A percentile compares a stretch with the other conserved stretches of the same genome.
Conservation (phyloP, 2,797 vertebrate species). For the Vultur gryphus region DNA sequence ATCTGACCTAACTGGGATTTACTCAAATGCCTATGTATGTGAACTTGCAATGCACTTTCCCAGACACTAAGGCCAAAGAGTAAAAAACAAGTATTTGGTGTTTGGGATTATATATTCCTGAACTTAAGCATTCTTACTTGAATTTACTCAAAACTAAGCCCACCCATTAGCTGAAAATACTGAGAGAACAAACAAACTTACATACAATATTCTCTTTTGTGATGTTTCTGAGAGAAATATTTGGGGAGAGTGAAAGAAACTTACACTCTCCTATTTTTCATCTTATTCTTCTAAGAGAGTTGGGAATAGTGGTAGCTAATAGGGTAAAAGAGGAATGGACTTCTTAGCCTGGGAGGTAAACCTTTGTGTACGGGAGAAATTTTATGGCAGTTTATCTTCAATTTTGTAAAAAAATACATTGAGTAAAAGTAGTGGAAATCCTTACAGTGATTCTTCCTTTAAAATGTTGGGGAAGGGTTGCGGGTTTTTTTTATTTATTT, state of each 20-base stretch:
- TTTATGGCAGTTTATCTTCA: background rate
- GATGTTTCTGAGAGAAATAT: background rate
- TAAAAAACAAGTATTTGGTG: background rate
- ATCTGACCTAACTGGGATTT: background rate
- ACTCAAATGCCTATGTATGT: background rate
- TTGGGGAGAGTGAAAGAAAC: background rate
- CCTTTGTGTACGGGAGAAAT: background rate
- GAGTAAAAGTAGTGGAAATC: background rate
- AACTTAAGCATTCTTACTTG: background rate
- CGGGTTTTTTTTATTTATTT: background rate
- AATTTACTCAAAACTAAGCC: background rate
- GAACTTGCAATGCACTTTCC: background rate
- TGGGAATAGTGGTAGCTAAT: background rate
- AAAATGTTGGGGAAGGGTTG: background rate
- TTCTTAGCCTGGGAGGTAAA: background rate
- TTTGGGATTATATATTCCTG: background rate
- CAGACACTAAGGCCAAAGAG: background rate
- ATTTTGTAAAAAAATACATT: background rate
- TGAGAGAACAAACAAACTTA: background rate
- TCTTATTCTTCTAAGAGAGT: background rate
- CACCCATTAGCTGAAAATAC: background rate
- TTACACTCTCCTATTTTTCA: background rate
- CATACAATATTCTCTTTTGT: background rate
- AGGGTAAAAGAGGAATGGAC: background rate
- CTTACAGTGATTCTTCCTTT: background rate